These are phyloP conservation scores for Ceyx margarethae DNA, from an alignment of 2,113 vertebrate genomes.

Conservation along the genomic window DNA sequence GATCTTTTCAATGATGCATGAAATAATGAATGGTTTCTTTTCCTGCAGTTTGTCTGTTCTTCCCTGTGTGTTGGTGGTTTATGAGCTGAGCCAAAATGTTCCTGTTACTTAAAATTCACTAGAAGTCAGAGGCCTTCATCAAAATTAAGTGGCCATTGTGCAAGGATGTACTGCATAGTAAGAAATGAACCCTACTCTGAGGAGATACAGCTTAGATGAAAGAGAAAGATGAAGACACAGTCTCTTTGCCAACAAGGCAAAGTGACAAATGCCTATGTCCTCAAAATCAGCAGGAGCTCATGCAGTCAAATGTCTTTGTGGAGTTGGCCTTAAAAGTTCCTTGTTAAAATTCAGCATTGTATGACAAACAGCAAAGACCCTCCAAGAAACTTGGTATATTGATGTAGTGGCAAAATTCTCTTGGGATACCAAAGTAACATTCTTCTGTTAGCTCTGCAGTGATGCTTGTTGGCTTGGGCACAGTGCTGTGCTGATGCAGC, in stretches of 20 bases:
- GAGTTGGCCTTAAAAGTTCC: not conserved
- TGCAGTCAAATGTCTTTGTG: not conserved
- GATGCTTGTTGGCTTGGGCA: not conserved
- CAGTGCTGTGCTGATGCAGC: not conserved
- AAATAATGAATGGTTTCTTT: not conserved
- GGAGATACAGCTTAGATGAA: not conserved
- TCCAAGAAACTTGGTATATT: not conserved
- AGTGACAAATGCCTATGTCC: not conserved
- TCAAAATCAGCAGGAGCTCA: not conserved
- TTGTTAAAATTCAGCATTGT: not conserved
- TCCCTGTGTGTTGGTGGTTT: not conserved
- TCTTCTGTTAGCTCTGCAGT: not conserved
- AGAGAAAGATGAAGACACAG: not conserved
- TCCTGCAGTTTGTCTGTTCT: not conserved
- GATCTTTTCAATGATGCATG: not conserved
- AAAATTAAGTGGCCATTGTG: not conserved
- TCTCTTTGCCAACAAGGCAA: not conserved
- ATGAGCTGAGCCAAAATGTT: not conserved
- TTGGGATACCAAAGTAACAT: not conserved
- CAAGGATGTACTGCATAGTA: not conserved
- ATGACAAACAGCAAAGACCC: not conserved
- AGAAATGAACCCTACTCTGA: not conserved
- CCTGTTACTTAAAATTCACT: not conserved
- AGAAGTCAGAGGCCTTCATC: not conserved
- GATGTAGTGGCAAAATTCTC: not conserved